These are phyloP conservation scores for Amblyopsis rosae DNA, from an alignment of 2,113 vertebrate species.

Conservation along the genomic window DNA sequence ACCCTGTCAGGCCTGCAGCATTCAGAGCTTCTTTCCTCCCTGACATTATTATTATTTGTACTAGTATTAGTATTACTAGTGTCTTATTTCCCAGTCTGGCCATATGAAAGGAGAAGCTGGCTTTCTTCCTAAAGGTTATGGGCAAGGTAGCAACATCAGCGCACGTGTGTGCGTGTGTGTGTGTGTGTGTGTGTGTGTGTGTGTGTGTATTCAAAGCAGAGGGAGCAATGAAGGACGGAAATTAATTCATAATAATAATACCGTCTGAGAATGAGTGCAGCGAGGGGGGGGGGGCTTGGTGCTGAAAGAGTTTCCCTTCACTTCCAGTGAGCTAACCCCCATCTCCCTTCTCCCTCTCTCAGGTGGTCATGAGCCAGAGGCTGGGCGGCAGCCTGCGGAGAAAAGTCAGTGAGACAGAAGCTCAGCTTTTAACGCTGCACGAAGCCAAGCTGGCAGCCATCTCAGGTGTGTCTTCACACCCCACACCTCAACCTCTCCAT, in stretches of 20 bases:
- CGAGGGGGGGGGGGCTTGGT: slow-evolving; percentile 34
- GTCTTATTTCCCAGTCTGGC: slow-evolving; percentile 37
- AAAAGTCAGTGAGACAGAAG: slow-evolving; percentile 85
- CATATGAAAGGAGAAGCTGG: slow-evolving; percentile 32
- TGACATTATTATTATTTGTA: too few species aligned
- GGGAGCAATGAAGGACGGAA: slow-evolving; percentile 34
- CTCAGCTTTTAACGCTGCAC: slow-evolving; percentile 82
- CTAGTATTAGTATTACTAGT: too few species aligned
- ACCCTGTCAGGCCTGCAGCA: slow-evolving; percentile 53
- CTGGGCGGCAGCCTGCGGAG: slow-evolving; percentile 83
- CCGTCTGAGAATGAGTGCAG: slow-evolving; percentile 52
- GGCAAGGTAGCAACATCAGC: slow-evolving; percentile 36
- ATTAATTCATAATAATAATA: slow-evolving; percentile 49
- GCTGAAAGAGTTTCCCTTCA: slow-evolving; percentile 53
- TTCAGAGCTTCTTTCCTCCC: slow-evolving; percentile 49
- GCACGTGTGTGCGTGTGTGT: not conserved
- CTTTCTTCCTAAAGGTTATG: slow-evolving; percentile 61
- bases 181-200: too few species aligned
- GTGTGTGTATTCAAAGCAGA: slow-evolving; percentile 45
- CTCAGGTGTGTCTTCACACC: slow-evolving; percentile 62
- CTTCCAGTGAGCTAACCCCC: slow-evolving; percentile 22
- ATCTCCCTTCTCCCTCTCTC: slow-evolving; percentile 31
- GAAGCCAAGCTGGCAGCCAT: slow-evolving; percentile 87
- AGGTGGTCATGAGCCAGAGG: slow-evolving; percentile 86
- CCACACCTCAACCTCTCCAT: slow-evolving; percentile 1